Evolutionary conservation across 2,113 vertebrate species (phyloP).

Genomic region (Ciconia maguari): DNA sequence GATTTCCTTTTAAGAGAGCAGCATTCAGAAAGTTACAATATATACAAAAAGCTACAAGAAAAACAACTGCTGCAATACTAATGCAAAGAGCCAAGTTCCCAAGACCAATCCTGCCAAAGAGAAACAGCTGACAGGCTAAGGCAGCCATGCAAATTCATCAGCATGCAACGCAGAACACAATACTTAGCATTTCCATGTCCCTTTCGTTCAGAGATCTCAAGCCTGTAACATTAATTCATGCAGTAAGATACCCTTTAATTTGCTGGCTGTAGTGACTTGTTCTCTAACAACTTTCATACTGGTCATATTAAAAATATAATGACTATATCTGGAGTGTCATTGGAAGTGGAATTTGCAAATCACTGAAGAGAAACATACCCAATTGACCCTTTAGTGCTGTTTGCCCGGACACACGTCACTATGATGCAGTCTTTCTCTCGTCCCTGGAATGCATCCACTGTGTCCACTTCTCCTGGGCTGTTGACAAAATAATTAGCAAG

Average conservation of each 20-base stretch:
- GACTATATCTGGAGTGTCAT: accelerated
- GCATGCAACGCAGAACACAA: background rate
- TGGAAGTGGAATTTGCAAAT: background rate
- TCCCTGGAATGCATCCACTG: conserved; percentile 87
- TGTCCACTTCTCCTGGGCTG: conserved; percentile 82
- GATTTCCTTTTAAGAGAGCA: background rate
- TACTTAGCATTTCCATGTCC: background rate
- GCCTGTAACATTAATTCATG: background rate
- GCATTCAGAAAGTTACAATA: background rate
- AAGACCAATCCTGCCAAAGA: background rate
- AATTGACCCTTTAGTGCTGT: conserved; percentile 74
- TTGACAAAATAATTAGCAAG: background rate
- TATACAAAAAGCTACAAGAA: background rate
- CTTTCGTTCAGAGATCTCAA: background rate
- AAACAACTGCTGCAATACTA: background rate
- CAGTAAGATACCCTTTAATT: background rate
- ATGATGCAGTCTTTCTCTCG: conserved; percentile 88
- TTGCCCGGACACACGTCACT: conserved; percentile 85
- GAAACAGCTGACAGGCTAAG: background rate
- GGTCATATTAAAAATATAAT: background rate
- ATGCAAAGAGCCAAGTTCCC: background rate
- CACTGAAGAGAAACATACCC: conserved; percentile 70
- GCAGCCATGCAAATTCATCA: background rate
- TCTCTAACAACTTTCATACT: background rate
- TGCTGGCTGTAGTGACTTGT: background rate